These are phyloP conservation scores for Tribolium castaneum DNA, from an alignment of 1,140 invertebrate genomes.

Conservation along the genomic window DNA sequence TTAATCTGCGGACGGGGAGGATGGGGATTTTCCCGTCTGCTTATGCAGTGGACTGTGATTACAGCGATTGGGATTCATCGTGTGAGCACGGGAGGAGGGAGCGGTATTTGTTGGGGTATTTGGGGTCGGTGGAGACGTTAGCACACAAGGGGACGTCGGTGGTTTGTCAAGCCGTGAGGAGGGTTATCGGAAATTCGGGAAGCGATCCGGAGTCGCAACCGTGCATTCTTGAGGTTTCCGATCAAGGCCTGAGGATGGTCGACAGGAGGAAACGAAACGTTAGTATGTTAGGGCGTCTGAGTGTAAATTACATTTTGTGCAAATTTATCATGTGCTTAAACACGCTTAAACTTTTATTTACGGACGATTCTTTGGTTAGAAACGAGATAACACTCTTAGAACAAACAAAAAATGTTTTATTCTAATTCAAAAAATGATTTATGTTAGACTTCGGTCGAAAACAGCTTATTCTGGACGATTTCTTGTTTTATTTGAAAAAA, in stretches of 20 bases:
- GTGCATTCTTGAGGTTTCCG: constrained; percentile 93
- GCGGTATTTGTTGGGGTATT: constrained; percentile 89
- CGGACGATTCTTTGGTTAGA: no score
- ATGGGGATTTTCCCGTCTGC: constrained; percentile 97
- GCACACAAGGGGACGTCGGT: constrained; percentile 93
- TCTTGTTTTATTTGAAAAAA: no score
- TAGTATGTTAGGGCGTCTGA: constrained; percentile 62
- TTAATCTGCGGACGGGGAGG: constrained; percentile 91
- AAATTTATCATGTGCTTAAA: no score
- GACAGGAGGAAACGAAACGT: constrained; percentile 82
- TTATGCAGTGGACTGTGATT: constrained; percentile 96
- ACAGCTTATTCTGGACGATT: no score
- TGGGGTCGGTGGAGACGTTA: constrained; percentile 95
- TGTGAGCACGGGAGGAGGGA: constrained; percentile 87
- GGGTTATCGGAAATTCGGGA: constrained; percentile 78
- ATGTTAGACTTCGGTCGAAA: no score
- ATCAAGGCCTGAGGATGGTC: constrained; percentile 95
- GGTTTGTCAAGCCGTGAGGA: constrained; percentile 87
- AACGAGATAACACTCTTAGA: no score
- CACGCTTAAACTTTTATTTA: no score
- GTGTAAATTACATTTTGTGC: no score
- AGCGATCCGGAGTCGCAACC: constrained; percentile 77
- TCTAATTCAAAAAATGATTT: no score
- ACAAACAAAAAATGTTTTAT: no score
- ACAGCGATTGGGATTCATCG: constrained; percentile 91